Percentiles rank a stretch among this genome's conserved stretches.
phyloP scores from a whole-genome alignment of 2,797 vertebrate species.

The Clarias platycephalus region DNA sequence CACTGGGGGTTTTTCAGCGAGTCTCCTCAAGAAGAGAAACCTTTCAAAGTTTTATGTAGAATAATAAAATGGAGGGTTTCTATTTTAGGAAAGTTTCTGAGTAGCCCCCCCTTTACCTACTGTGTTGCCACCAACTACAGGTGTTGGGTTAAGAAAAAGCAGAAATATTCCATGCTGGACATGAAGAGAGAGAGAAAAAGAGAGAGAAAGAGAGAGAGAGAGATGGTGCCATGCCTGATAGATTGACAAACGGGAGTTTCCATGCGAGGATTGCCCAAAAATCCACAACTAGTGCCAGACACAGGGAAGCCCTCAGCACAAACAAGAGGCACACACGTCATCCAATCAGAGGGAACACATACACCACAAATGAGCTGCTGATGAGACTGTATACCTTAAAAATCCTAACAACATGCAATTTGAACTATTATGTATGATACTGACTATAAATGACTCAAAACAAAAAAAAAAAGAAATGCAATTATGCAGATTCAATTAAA shows the following conservation, averaged over 20 bases:
- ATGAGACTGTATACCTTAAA: constrained; percentile 9
- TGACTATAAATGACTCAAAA: not conserved
- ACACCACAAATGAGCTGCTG: constrained; percentile 12
- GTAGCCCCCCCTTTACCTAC: not conserved
- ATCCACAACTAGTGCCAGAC: constrained; percentile 76
- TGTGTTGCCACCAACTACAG: constrained; percentile 21
- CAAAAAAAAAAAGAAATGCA: not conserved
- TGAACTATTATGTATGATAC: not conserved
- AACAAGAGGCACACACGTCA: constrained; percentile 71
- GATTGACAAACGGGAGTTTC: constrained; percentile 73
- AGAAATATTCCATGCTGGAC: constrained; percentile 38
- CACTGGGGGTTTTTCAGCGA: not conserved
- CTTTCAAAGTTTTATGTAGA: not conserved
- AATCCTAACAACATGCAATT: constrained; percentile 18
- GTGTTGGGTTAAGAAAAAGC: constrained; percentile 8
- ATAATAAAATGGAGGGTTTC: not conserved
- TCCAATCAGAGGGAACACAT: constrained; percentile 31
- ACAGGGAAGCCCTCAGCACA: constrained; percentile 84
- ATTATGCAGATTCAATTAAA: too few species aligned
- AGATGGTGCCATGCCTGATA: constrained; percentile 43
- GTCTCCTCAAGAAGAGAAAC: not conserved
- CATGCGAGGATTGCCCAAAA: constrained; percentile 82
- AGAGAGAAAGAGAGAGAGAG: constrained; percentile 30
- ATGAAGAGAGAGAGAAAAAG: not conserved
- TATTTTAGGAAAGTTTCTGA: not conserved